phyloP scores from a whole-genome alignment of 1,140 invertebrate genomes.

The Phenacoccus solenopsis region DNA sequence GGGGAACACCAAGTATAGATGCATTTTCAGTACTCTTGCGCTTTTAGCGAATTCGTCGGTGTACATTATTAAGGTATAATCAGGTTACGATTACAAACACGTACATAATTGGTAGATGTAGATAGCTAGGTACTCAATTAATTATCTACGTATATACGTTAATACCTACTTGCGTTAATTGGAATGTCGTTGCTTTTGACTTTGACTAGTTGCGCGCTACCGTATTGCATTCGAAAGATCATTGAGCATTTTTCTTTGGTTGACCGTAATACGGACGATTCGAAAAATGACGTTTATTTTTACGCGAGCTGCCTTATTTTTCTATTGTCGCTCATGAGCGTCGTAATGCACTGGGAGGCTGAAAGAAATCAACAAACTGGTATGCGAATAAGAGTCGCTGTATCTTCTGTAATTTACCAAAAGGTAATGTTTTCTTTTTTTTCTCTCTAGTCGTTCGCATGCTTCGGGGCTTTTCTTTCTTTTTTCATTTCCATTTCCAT shows the following conservation, averaged over 20 bases:
- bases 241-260: not conserved
- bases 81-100: too few species aligned
- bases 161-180: too few species aligned
- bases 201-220: not conserved
- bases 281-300: not conserved
- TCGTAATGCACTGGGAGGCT: not conserved
- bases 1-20: too few species aligned
- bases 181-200: not conserved
- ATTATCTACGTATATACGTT: too few species aligned
- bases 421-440: slow-evolving; percentile 40
- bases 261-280: not conserved
- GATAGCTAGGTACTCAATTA: too few species aligned
- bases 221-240: not conserved
- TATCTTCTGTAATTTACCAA: slow-evolving; percentile 52
- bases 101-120: too few species aligned
- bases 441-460: too few species aligned
- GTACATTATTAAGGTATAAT: too few species aligned
- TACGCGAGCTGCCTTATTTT: not conserved
- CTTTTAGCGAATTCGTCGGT: too few species aligned
- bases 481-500: too few species aligned
- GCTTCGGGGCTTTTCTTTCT: too few species aligned
- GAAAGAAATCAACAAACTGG: slow-evolving; percentile 42
- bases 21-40: too few species aligned
- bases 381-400: slow-evolving; percentile 44
- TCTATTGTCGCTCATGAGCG: not conserved